These are phyloP conservation scores for Sycon ciliatum DNA, from an alignment of 37 sponge, comb jelly and placozoan species.

Conservation along the genomic window DNA sequence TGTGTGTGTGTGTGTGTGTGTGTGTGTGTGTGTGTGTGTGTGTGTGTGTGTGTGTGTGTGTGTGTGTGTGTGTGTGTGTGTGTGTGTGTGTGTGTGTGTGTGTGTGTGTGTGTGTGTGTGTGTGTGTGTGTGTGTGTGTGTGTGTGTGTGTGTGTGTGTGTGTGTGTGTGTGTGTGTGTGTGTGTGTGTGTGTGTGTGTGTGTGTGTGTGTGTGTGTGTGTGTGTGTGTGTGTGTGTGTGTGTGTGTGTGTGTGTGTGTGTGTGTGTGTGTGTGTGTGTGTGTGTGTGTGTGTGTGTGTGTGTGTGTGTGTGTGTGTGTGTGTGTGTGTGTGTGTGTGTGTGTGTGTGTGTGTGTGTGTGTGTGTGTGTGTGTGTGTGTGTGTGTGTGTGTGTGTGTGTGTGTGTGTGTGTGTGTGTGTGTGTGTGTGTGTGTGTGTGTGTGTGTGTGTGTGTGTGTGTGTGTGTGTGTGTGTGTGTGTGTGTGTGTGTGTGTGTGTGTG, in stretches of 20 bases:
- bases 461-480: not conserved
- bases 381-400: not conserved
- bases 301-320: not conserved
- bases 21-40: conserved; percentile 5
- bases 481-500: conserved; percentile 1
- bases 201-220: not conserved
- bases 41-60: conserved; percentile 5
- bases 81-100: not conserved
- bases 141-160: conserved; percentile 1
- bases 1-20: conserved; percentile 1
- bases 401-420: conserved; percentile 5
- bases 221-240: not conserved
- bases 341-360: not conserved
- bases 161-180: conserved; percentile 5
- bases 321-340: not conserved
- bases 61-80: not conserved
- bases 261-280: not conserved
- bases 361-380: not conserved
- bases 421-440: conserved; percentile 5
- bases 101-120: not conserved
- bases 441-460: conserved; percentile 1
- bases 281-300: not conserved
- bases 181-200: conserved; percentile 5
- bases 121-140: not conserved
- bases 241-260: not conserved